phyloP scores from a whole-genome alignment of 2,113 vertebrate species.

The Rhabdornis inornatus region DNA sequence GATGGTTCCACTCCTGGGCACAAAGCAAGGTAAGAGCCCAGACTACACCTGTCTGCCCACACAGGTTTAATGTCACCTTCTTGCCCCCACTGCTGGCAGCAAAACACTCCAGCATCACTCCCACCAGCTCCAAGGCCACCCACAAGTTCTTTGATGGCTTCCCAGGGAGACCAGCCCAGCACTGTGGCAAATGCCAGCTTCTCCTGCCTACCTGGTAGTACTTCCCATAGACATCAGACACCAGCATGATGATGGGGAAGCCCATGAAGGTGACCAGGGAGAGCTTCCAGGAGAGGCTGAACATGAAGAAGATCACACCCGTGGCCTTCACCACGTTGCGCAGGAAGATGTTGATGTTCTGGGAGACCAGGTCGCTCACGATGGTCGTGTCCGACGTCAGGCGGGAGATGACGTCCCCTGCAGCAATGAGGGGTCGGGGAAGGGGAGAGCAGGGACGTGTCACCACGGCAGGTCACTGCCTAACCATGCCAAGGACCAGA shows the following conservation, averaged over 20 bases:
- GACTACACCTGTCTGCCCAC: neutral
- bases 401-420: constrained; percentile 94
- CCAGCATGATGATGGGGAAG: constrained; percentile 89
- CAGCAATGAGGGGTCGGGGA: neutral
- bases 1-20: neutral
- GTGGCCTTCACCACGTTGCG: constrained; percentile 83
- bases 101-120: neutral
- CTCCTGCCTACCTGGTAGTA: constrained; percentile 88
- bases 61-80: neutral
- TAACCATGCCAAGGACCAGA: neutral
- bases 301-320: constrained; percentile 91
- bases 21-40: neutral
- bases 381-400: constrained; percentile 94
- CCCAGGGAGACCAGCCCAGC: neutral
- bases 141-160: neutral
- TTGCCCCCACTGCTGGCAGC: neutral
- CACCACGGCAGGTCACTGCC: neutral
- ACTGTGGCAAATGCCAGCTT: rapidly evolving
- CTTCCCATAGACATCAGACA: constrained; percentile 88
- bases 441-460: neutral
- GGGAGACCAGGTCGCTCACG: constrained; percentile 92
- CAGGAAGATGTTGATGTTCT: constrained; percentile 94
- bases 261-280: constrained; percentile 90
- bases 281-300: constrained; percentile 92
- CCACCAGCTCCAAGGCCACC: neutral